A percentile compares a stretch with the other conserved stretches of the same genome.
Evolutionary conservation across 2,888 invertebrate genomes (phyloP).

Genomic region (Ornithoptera priamus): DNA sequence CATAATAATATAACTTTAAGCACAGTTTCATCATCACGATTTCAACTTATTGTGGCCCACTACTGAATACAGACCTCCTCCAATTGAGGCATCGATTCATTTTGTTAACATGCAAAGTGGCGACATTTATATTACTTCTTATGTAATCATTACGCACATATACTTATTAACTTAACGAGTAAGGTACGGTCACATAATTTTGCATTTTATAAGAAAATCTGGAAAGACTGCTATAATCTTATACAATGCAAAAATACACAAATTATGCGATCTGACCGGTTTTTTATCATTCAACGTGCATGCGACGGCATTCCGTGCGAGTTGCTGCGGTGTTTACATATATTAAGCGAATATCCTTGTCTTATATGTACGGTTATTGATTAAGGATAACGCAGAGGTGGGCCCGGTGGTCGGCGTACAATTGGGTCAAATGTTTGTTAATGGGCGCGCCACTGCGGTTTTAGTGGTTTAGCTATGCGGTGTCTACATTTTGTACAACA

Average conservation of each 20-base stretch:
- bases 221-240: neutral
- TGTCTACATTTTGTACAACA: no score
- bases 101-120: no score
- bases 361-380: slow-evolving; percentile 50
- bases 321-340: slow-evolving; percentile 41
- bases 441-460: neutral
- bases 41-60: no score
- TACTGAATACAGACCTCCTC: no score
- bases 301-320: slow-evolving; percentile 44
- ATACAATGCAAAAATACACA: slow-evolving; percentile 8
- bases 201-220: slow-evolving; percentile 2
- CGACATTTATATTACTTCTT: no score
- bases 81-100: no score
- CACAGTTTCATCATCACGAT: no score
- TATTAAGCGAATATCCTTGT: slow-evolving; percentile 42
- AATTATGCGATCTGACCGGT: slow-evolving; percentile 29
- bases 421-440: slow-evolving; percentile 54
- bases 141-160: no score
- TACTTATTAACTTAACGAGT: no score
- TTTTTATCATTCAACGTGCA: slow-evolving; percentile 36
- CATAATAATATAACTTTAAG: no score
- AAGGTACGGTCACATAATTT: no score
- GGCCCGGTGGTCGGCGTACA: slow-evolving; percentile 49
- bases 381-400: slow-evolving; percentile 37
- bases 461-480: neutral